Base-by-base conservation (phyloP, 1,140 invertebrate species). In the Temnothorax curvispinosus region DNA sequence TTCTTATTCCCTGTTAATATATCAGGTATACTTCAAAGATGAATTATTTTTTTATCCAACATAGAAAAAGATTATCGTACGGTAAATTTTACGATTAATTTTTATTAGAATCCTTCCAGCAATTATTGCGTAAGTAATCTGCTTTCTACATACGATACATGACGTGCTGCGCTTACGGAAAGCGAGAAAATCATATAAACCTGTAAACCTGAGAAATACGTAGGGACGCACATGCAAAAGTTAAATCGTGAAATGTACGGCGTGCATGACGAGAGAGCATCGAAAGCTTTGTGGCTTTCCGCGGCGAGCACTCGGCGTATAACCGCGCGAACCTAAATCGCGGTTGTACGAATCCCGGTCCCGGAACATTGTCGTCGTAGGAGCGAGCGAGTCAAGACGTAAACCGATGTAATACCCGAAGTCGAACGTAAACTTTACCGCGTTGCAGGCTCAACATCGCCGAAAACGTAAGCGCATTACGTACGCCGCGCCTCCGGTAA, bases 391-490 rank as follows among this genome's bases (percentile, higher is more conserved):
- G 54, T 74, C 69, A 75, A 62, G 80, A 84, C 69, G 69, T 60
- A 75, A 84, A 75, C 54, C 41, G 41, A 7, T 50, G 56, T 84
- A 74, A 75, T 84, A 62, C n/a, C 56, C 27, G 32, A n/a, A 75
- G 54, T 75, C 69, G 71, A 84, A 84, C 54, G 41, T 84, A 84
- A 84, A 84, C 52, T 74, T 82, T 60, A 82, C 38, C 67, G 41
- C 67, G n/a, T 44, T 47, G 80, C 80, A 60, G 38, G 54, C 69
- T 60, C 80, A 72, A 60, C 69, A 58, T 81, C 50, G 50, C 5
- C 50, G 32, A n/a, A 60, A 84, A 75, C 80, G 56, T 84, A 84
- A 84, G 80, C 80, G 80, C 41, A 84, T 84, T 84, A 84, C 56
- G 41, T 47, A 60, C 69, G 47, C 41, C 41, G 41, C 41, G 41